Evolutionary conservation across 2,113 vertebrate species (phyloP).

Genomic region (Anolis sagrei): DNA sequence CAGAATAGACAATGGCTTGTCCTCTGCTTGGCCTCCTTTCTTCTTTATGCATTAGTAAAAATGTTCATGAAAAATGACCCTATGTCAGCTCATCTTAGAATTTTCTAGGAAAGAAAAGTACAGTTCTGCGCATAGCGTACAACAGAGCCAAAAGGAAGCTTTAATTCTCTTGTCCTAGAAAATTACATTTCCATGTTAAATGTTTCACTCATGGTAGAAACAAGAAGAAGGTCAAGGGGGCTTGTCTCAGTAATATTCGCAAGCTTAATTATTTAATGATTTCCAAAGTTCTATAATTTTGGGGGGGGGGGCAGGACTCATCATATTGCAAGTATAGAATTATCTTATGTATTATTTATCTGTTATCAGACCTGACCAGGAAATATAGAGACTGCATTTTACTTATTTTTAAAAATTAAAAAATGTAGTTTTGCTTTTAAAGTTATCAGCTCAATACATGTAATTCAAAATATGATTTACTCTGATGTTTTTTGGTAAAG

Average conservation of each 20-base stretch:
- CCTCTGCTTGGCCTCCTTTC: too few species aligned
- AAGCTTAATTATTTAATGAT: conserved; percentile 57
- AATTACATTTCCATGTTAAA: neutral
- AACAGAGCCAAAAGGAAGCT: neutral
- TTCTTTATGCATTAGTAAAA: neutral
- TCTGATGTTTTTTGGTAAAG: neutral
- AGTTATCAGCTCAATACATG: neutral
- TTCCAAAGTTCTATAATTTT: conserved; percentile 45
- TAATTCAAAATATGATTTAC: conserved; percentile 2
- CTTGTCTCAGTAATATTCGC: conserved; percentile 29
- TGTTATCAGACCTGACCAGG: conserved; percentile 46
- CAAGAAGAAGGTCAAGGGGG: conserved; percentile 26
- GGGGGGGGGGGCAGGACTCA: conserved; percentile 42
- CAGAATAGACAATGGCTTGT: neutral
- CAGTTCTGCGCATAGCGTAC: neutral
- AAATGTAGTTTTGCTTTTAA: conserved; percentile 13
- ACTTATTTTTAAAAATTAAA: conserved; percentile 8
- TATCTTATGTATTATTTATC: conserved; percentile 54
- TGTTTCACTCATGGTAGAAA: conserved; percentile 34
- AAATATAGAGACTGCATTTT: conserved; percentile 23
- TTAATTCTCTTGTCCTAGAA: neutral
- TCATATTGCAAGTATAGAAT: conserved; percentile 45
- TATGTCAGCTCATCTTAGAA: neutral
- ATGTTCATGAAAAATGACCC: neutral
- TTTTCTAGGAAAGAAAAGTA: neutral